phyloP scores from a whole-genome alignment of 2,888 invertebrate genomes.

The Matsumyia berberina region DNA sequence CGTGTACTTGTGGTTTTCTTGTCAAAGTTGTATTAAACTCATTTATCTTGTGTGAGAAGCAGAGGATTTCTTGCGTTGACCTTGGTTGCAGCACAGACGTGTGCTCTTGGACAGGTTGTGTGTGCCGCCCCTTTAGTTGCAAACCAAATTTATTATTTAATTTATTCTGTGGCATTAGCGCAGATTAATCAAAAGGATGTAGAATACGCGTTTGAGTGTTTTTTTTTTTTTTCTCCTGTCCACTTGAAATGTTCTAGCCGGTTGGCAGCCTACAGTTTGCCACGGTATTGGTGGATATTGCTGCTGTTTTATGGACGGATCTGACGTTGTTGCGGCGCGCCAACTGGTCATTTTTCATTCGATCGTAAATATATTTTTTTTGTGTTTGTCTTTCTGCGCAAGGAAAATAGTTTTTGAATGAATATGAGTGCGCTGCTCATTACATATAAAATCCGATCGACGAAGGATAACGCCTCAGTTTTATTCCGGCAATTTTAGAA shows the following conservation, averaged over 20 bases:
- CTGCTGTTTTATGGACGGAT: slow-evolving; percentile 27
- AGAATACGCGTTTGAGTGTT: too few species aligned
- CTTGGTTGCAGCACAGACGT: slow-evolving; percentile 36
- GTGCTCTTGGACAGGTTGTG: slow-evolving; percentile 17
- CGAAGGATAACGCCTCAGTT: slow-evolving; percentile 68
- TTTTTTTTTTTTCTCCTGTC: slow-evolving; percentile 20
- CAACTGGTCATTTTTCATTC: slow-evolving; percentile 72
- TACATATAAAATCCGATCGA: slow-evolving; percentile 71
- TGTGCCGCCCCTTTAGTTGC: slow-evolving; percentile 3
- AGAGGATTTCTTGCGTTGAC: slow-evolving; percentile 25
- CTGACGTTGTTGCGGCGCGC: slow-evolving; percentile 32
- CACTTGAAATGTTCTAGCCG: slow-evolving; percentile 44
- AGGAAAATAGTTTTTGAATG: slow-evolving; percentile 57
- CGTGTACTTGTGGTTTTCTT: slow-evolving; percentile 14
- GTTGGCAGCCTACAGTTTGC: not conserved
- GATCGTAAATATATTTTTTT: slow-evolving; percentile 65
- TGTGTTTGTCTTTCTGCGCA: slow-evolving; percentile 33
- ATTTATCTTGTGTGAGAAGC: slow-evolving; percentile 32
- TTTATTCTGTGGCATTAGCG: slow-evolving; percentile 58
- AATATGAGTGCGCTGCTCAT: slow-evolving; percentile 53
- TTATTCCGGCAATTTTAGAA: slow-evolving; percentile 42
- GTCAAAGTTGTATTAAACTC: slow-evolving; percentile 21
- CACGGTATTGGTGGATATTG: not conserved
- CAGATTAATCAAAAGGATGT: slow-evolving; percentile 67
- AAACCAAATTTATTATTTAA: slow-evolving; percentile 64